A percentile compares a stretch with the other conserved stretches of the same genome.
phyloP scores from a whole-genome alignment of 2,888 invertebrate genomes.

The Dynastes hyllus region DNA sequence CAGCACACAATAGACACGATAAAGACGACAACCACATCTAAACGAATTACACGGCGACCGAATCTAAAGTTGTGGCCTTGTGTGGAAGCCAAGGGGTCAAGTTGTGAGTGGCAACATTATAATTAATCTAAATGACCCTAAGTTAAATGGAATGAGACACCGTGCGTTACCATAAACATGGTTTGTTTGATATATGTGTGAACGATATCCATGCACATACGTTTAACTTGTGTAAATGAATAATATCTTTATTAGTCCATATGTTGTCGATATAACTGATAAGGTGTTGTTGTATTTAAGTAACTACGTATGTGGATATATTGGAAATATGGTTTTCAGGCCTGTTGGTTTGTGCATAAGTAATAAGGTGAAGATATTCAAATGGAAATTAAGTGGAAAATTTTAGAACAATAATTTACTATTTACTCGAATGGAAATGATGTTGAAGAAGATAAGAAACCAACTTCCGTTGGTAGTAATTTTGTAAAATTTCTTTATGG shows the following conservation, averaged over 20 bases:
- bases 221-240: conserved; percentile 14
- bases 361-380: no score
- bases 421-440: no score
- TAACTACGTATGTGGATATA: no score
- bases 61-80: conserved; percentile 31
- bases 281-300: no score
- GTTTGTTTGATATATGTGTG: conserved; percentile 1
- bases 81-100: conserved; percentile 21
- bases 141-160: conserved; percentile 9
- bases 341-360: no score
- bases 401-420: no score
- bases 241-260: conserved; percentile 15
- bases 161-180: conserved; percentile 14
- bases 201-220: not conserved
- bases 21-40: not conserved
- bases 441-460: no score
- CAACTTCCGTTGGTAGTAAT: no score
- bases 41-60: conserved; percentile 3
- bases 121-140: conserved; percentile 43
- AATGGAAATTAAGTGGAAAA: no score
- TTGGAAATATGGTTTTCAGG: no score
- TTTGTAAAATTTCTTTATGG: no score
- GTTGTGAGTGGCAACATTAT: conserved; percentile 40
- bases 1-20: not conserved
- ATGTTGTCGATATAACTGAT: conserved; percentile 4